These are phyloP conservation scores for Drosophila repleta DNA, from an alignment of 1,140 invertebrate species.

Conservation along the genomic window DNA sequence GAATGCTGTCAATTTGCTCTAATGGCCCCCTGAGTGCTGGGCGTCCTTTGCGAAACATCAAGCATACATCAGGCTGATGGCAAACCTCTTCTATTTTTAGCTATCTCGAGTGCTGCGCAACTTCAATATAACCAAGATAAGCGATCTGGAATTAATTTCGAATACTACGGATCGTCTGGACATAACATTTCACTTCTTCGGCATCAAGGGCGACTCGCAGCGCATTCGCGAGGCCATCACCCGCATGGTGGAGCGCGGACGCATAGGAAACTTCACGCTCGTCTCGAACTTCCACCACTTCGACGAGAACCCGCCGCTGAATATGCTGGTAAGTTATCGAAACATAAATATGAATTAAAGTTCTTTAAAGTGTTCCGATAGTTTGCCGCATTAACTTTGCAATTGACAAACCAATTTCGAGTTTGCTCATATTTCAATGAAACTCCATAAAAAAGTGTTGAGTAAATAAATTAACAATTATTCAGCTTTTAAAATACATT, in stretches of 20 bases:
- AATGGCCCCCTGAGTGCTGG: constrained; percentile 4
- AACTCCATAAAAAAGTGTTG: too few relatives aligned
- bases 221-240: constrained; percentile 87
- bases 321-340: constrained; percentile 84
- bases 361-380: too few relatives aligned
- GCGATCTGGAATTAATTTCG: constrained; percentile 88
- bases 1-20: constrained; percentile 21
- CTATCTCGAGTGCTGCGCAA: constrained; percentile 87
- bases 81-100: constrained; percentile 80
- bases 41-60: neutral
- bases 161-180: constrained; percentile 87
- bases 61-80: constrained; percentile 5
- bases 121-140: constrained; percentile 88
- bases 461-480: constrained; percentile 16
- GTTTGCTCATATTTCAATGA: neutral
- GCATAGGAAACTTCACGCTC: constrained; percentile 87
- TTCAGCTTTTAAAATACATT: constrained; percentile 15
- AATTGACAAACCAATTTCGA: too few relatives aligned
- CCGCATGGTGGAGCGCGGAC: constrained; percentile 86
- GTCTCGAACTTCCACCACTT: constrained; percentile 86
- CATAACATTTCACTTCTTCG: constrained; percentile 87
- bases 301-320: constrained; percentile 86
- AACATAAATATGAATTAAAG: neutral
- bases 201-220: constrained; percentile 86
- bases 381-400: too few relatives aligned